phyloP scores from a whole-genome alignment of 2,888 invertebrate species.

The Xestia rhomboidea region DNA sequence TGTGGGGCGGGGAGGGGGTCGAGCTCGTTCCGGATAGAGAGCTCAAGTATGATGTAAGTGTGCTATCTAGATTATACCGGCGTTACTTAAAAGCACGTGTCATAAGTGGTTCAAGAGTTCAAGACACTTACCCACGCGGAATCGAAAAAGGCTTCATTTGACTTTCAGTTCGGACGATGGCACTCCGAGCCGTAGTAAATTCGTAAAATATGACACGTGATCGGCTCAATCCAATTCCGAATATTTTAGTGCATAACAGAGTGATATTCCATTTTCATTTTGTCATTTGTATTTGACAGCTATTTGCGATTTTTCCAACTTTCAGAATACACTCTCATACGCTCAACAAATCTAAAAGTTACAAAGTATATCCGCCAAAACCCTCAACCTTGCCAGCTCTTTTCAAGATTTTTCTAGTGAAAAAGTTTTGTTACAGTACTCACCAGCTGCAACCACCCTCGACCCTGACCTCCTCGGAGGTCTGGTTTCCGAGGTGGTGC shows the following conservation, averaged over 20 bases:
- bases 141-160: too few species aligned
- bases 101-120: too few species aligned
- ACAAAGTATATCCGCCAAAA: neutral
- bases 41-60: conserved; percentile 80
- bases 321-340: neutral
- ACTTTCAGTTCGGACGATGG: neutral
- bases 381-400: neutral
- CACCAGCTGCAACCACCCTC: conserved; percentile 88
- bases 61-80: too few species aligned
- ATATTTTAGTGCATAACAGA: neutral
- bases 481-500: conserved; percentile 95
- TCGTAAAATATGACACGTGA: neutral
- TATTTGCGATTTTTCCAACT: neutral
- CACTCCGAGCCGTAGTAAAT: neutral
- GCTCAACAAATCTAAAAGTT: neutral
- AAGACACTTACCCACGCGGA: too few species aligned
- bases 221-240: neutral
- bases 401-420: neutral
- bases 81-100: too few species aligned
- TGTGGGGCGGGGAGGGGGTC: conserved; percentile 75
- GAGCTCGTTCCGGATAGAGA: conserved; percentile 78
- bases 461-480: conserved; percentile 96
- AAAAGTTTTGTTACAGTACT: conserved; percentile 88
- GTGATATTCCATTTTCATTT: neutral
- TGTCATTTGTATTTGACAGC: neutral